Conservation (phyloP, 2,888 invertebrate species). For the Epinotia brunnichana region DNA sequence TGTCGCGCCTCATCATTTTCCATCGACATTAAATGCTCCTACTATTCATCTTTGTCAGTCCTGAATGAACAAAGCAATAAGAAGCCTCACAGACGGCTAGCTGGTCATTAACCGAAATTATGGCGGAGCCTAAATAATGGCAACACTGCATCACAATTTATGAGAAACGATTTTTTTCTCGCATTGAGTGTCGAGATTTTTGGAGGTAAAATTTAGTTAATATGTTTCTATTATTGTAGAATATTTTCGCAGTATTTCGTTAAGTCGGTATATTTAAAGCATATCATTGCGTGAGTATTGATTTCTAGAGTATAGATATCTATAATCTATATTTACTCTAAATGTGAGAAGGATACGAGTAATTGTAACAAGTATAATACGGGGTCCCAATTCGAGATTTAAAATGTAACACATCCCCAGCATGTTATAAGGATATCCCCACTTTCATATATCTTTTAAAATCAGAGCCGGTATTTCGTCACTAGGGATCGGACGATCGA, state of each 20-base stretch:
- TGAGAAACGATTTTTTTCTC: conserved; percentile 52
- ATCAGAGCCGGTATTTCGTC: too few species aligned
- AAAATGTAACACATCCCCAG: too few species aligned
- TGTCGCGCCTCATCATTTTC: conserved; percentile 18
- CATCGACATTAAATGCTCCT: conserved; percentile 17
- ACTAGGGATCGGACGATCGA: too few species aligned
- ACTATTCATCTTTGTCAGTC: conserved; percentile 32
- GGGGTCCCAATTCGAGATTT: too few species aligned
- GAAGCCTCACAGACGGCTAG: conserved; percentile 45
- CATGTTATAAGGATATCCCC: too few species aligned
- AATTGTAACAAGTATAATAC: too few species aligned
- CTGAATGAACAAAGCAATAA: conserved; percentile 45
- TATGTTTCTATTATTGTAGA: conserved; percentile 13
- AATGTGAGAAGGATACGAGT: too few species aligned
- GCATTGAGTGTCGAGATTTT: conserved; percentile 43
- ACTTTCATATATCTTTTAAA: too few species aligned
- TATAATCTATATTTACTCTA: too few species aligned
- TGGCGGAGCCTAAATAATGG: conserved; percentile 56
- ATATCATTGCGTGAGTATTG: too few species aligned
- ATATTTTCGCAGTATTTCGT: background rate
- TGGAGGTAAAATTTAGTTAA: conserved; percentile 40
- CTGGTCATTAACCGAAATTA: conserved; percentile 56
- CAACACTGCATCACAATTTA: conserved; percentile 52
- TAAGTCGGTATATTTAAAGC: background rate
- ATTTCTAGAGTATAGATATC: too few species aligned